Base-by-base conservation (phyloP, 2,797 vertebrate genomes). In the Acanthopagrus latus region DNA sequence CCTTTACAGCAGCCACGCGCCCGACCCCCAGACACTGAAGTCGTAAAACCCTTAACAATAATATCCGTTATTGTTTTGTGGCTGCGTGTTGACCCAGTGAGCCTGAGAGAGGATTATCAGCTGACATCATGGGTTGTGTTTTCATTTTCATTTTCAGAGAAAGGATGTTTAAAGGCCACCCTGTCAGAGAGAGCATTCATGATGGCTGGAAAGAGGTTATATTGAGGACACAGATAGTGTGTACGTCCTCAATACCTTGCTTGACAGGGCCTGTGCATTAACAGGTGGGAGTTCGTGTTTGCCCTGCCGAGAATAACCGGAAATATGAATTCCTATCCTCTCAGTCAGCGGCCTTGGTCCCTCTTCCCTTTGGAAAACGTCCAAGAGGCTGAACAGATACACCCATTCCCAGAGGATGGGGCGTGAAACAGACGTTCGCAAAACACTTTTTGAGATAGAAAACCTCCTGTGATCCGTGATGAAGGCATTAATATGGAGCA, bases 191-290 rank as follows among this genome's bases (percentile, higher is more conserved):
- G 64, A 75, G 56, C 69, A 54, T 65, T 46, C 46, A 74, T 58
- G 20, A 64, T 71, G 20, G 43, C 68, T 58, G 27, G 71, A 75
- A 72, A 67, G 48, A 84, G 84, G 80, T 82, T 74, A 78, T 86
- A 73, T 33, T 18, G 5, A 54, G 76, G 64, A 62, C 81, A 83
- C 2, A 64, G n/a, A 27, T 44, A 29, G 3, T 0, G 8, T 64
- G 43, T 48, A 25, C 60, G 44, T 76, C 59, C 64, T 63, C 51
- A 64, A 29, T 77, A 76, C 59, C 25, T 69, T 59, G 27, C 27
- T 64, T 59, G 57, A 71, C 43, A 23, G 23, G 50, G 29, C 68
- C 63, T 56, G 21, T 65, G 16, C 20, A 58, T 38, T 63, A 25
- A 41, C 56, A 72, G 71, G 74, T 80, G 66, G 82, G 27, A 18